These are phyloP conservation scores for Probosciger aterrimus DNA, from an alignment of 2,113 vertebrate species.

Conservation along the genomic window DNA sequence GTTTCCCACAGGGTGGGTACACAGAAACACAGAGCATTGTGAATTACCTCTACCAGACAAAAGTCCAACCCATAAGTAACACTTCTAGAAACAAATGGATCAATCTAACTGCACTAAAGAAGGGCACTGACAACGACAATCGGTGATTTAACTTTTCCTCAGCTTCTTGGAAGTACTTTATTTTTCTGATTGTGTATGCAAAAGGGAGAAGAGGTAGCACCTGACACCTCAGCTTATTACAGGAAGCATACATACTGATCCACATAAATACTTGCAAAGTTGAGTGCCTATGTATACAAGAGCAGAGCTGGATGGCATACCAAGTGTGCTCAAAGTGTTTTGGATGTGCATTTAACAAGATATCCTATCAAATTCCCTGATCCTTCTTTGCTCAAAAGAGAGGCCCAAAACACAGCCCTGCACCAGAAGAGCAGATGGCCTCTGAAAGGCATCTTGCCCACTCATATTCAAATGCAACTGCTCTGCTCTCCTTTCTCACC, in stretches of 20 bases:
- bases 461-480: neutral
- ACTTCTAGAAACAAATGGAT: neutral
- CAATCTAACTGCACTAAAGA: neutral
- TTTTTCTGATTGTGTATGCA: neutral
- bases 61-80: neutral
- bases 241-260: neutral
- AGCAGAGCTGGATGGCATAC: neutral
- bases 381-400: neutral
- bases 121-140: neutral
- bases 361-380: neutral
- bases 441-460: neutral
- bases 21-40: neutral
- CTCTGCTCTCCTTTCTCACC: neutral
- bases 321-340: neutral
- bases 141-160: neutral
- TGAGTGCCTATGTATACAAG: neutral
- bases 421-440: neutral
- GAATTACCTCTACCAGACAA: neutral
- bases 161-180: neutral
- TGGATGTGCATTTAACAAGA: neutral
- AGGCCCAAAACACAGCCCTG: neutral
- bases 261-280: neutral
- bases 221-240: neutral
- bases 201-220: neutral
- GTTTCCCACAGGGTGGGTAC: neutral